Evolutionary conservation across 2,113 vertebrate species (phyloP).

Genomic region (Oncorhynchus kisutch): DNA sequence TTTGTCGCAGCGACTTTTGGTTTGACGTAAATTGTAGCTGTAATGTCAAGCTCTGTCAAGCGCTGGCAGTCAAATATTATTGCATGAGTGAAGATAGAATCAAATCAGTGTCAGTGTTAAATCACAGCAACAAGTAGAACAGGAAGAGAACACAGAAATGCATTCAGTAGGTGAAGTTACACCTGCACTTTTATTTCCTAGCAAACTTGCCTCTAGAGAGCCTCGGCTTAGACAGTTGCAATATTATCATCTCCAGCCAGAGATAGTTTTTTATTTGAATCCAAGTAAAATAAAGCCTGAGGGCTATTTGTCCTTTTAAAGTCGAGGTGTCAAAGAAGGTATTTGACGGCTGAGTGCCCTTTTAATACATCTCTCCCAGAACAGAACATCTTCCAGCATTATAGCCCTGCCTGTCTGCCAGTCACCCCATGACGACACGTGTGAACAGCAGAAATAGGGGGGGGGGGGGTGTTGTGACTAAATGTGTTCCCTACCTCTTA

Average conservation of each 20-base stretch:
- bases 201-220: background rate
- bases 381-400: slow-evolving; percentile 3
- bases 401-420: slow-evolving; percentile 21
- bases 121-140: no score
- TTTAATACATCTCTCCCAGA: slow-evolving; percentile 65
- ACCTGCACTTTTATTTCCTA: background rate
- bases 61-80: no score
- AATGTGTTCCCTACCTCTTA: background rate
- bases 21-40: no score
- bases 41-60: no score
- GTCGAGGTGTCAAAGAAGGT: slow-evolving; percentile 70
- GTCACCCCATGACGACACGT: slow-evolving; percentile 10
- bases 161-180: no score
- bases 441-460: background rate
- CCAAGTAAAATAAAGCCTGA: slow-evolving; percentile 22
- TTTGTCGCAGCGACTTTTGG: no score
- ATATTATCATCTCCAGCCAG: background rate
- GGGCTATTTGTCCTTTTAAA: slow-evolving; percentile 52
- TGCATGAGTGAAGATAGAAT: no score
- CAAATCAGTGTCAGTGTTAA: no score
- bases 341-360: slow-evolving; percentile 75
- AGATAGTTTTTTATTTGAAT: background rate
- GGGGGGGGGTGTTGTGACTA: background rate
- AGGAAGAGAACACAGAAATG: no score
- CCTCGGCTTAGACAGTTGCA: background rate